Evolutionary conservation across 2,888 invertebrate genomes (phyloP), one percentile per base, ranked within the genome.

Genomic region (Scaptomyza parva): DNA sequence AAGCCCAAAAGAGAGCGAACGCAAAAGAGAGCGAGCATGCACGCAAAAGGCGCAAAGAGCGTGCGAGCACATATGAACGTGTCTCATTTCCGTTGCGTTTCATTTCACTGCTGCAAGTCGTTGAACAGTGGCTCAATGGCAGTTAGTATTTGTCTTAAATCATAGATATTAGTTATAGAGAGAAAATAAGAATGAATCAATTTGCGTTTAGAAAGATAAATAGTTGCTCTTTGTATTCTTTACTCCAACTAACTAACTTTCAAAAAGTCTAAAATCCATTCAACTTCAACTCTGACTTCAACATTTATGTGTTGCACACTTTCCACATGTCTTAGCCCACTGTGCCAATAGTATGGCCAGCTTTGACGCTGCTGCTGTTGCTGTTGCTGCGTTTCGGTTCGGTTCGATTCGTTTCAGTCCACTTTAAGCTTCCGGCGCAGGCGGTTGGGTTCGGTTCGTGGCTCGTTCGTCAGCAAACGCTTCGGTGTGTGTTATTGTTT

Each of bases 401-500:
- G 58, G 60, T 78, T 78, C 78, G 76, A 72, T 76, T 74, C 76
- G 79, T 79, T 76, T 82, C 79, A 82, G 88, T 89, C 82, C 71
- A 77, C 64, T 79, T 88, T 88, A 76, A 87, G 88, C 89, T 90
- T 86, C 82, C 89, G 89, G 86, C 82, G 87, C 74, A 77, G 72
- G 74, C 83, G 85, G 88, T 85, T 73, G 73, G 65, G 57, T 70
- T 76, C 55, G 65, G 57, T 70, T 76, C 55, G 64, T 14, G 45
- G 45, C 64, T 47, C 45, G 57, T 58, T 66, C 76, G 73, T 57
- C 52, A 74, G 75, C 70, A 55, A 59, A 54, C 70, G 70, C 73
- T 61, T 70, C 70, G 76, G 53, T 75, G 61, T 60, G 76, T 75
- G 18, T 48, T 72, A 26, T 48, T 43, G n/a, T 33, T 47, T 17